phyloP scores from a whole-genome alignment of 2,113 vertebrate genomes.

The Clarias macrocephalus region DNA sequence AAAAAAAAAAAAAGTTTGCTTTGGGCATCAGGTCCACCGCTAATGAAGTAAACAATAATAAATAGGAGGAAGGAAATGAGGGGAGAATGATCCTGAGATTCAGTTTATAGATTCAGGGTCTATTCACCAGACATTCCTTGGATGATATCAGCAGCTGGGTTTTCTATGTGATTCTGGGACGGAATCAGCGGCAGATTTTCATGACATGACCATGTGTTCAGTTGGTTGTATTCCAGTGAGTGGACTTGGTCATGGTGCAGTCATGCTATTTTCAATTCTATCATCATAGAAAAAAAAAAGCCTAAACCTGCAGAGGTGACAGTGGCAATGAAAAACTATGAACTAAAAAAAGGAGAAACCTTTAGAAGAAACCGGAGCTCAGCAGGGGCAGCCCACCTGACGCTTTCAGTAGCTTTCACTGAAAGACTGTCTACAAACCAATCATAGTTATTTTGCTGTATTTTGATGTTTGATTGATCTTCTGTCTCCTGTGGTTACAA shows the following conservation, averaged over 20 bases:
- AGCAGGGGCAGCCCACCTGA: not conserved
- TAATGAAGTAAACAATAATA: not conserved
- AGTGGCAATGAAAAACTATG: not conserved
- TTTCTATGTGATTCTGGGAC: not conserved
- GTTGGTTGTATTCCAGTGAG: not conserved
- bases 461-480: not conserved
- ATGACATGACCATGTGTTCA: not conserved
- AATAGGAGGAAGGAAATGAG: not conserved
- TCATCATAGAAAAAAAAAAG: not conserved
- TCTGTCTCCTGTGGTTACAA: not conserved
- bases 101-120: not conserved
- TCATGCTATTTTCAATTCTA: not conserved
- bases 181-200: not conserved
- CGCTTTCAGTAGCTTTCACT: not conserved
- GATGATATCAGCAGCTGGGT: not conserved
- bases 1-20: not conserved
- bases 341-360: not conserved
- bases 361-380: not conserved
- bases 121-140: not conserved
- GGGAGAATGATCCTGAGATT: not conserved
- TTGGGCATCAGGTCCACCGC: not conserved
- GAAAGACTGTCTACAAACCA: not conserved
- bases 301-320: not conserved
- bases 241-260: not conserved
- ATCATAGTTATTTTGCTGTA: not conserved